phyloP scores from a whole-genome alignment of 1,140 invertebrate genomes.

The Diachasmimorpha longicaudata region DNA sequence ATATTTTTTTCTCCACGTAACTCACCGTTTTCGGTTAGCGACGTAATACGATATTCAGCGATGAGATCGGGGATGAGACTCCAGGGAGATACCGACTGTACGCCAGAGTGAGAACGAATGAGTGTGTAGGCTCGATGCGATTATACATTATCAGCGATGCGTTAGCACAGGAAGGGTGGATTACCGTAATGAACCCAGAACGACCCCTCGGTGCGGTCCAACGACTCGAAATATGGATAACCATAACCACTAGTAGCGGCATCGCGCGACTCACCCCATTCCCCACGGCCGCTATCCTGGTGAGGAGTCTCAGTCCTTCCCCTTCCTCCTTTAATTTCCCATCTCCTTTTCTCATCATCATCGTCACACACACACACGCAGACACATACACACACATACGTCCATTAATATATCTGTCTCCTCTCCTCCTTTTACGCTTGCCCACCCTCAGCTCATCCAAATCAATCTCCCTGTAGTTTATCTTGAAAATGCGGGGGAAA shows the following conservation, averaged over 20 bases:
- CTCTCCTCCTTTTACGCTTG: slow-evolving; percentile 2
- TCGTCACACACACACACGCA: neutral
- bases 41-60: slow-evolving; percentile 20
- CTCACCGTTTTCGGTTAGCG: slow-evolving; percentile 34
- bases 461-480: slow-evolving; percentile 22
- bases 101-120: slow-evolving; percentile 1
- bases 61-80: neutral
- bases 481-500: slow-evolving; percentile 2
- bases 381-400: neutral
- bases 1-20: neutral
- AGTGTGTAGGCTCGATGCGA: slow-evolving; percentile 38
- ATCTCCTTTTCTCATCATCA: slow-evolving; percentile 7
- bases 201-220: slow-evolving; percentile 46
- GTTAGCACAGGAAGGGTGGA: slow-evolving; percentile 52
- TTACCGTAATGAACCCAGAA: slow-evolving; percentile 52
- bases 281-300: neutral
- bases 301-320: neutral
- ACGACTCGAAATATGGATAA: slow-evolving; percentile 53
- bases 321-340: neutral
- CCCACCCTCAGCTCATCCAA: slow-evolving; percentile 5
- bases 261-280: slow-evolving; percentile 16
- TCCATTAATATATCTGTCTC: neutral
- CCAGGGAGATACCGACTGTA: slow-evolving; percentile 15
- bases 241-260: slow-evolving; percentile 23
- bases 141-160: slow-evolving; percentile 55